A percentile compares a stretch with the other conserved stretches of the same genome.
Conservation (phyloP, 2,888 invertebrate genomes). For the Andricus quercusramuli region DNA sequence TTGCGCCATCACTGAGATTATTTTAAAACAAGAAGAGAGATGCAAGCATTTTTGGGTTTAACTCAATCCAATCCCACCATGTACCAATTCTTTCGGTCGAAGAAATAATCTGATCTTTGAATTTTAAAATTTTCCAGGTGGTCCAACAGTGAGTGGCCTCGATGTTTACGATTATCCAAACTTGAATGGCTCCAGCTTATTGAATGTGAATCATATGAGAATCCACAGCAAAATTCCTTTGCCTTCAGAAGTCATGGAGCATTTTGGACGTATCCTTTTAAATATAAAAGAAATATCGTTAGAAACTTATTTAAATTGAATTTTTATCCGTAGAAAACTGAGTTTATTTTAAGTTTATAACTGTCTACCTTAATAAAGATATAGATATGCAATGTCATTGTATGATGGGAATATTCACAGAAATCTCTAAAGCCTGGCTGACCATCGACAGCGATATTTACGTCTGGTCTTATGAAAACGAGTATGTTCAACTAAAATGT, state of each 20-base stretch:
- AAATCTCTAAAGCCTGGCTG: conserved; percentile 97
- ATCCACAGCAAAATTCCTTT: conserved; percentile 91
- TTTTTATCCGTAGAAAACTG: not conserved
- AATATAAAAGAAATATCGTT: conserved; percentile 13
- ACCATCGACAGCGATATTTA: conserved; percentile 99
- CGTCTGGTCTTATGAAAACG: conserved; percentile 98
- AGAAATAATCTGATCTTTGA: conserved; percentile 56
- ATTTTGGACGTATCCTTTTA: conserved; percentile 94
- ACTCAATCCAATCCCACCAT: too few relatives aligned
- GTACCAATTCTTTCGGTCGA: not conserved
- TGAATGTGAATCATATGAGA: conserved; percentile 88
- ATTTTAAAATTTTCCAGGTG: conserved; percentile 80
- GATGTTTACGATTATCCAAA: conserved; percentile 95
- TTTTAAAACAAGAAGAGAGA: too few relatives aligned
- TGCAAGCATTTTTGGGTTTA: too few relatives aligned
- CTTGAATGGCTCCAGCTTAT: conserved; percentile 84
- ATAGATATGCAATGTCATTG: conserved; percentile 97
- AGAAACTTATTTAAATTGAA: conserved; percentile 40
- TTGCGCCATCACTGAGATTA: too few relatives aligned
- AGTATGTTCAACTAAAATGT: conserved; percentile 75
- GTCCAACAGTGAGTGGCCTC: conserved; percentile 93
- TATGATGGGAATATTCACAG: conserved; percentile 98
- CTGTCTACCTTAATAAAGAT: conserved; percentile 53
- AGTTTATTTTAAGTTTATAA: too few relatives aligned
- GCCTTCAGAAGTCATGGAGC: conserved; percentile 96